Percentiles rank a stretch among this genome's conserved stretches.
Evolutionary conservation across 2,888 invertebrate species (phyloP).

Genomic region (Dicyrtomina minuta): DNA sequence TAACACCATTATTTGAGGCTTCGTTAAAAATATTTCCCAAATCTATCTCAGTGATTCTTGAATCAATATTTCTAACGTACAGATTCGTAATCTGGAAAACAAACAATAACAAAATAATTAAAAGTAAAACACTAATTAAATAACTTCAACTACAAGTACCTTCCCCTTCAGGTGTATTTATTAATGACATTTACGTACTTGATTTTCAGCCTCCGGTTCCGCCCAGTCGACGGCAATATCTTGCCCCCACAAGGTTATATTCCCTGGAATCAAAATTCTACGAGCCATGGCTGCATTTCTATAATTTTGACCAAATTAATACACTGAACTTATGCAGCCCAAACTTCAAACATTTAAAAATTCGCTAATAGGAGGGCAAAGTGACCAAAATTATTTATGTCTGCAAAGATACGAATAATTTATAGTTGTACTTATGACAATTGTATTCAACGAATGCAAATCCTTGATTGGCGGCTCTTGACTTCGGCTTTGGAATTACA

Average conservation of each 20-base stretch:
- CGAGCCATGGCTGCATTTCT: constrained; percentile 74
- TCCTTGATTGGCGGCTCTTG: constrained; percentile 70
- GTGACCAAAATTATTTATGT: no score
- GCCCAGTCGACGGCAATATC: constrained; percentile 83
- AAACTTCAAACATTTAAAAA: no score
- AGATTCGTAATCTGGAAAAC: constrained; percentile 72
- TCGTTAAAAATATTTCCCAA: constrained; percentile 59
- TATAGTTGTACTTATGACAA: constrained; percentile 63
- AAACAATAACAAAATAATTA: no score
- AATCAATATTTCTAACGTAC: constrained; percentile 70
- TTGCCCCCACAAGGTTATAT: constrained; percentile 66
- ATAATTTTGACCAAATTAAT: no score
- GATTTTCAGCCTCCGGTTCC: constrained; percentile 74
- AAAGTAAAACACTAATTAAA: no score
- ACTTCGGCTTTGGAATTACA: constrained; percentile 64
- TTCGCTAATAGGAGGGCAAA: no score
- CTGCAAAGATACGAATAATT: no score
- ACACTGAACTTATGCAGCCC: no score
- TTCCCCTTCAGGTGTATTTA: no score
- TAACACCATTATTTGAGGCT: constrained; percentile 55
- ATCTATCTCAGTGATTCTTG: constrained; percentile 61
- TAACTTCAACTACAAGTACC: no score
- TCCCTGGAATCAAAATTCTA: constrained; percentile 65
- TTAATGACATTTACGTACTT: no score
- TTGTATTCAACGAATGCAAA: constrained; percentile 83